These are phyloP conservation scores for Allophyes oxyacanthae DNA, from an alignment of 2,888 invertebrate genomes.

Conservation along the genomic window DNA sequence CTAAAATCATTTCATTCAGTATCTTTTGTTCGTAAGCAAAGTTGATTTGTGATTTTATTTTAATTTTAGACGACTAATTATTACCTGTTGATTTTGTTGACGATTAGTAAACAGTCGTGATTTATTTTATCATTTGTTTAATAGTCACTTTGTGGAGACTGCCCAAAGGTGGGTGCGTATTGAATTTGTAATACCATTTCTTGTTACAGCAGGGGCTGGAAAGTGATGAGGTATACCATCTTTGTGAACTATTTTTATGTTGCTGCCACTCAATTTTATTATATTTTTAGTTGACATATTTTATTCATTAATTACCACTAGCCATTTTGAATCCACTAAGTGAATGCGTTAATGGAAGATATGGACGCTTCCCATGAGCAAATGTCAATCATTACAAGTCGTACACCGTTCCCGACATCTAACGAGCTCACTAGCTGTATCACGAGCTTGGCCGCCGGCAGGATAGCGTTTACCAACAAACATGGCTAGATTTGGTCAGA, in stretches of 20 bases:
- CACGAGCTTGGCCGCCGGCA: conserved; percentile 74
- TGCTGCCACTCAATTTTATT: conserved; percentile 88
- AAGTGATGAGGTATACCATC: conserved; percentile 95
- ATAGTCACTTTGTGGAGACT: conserved; percentile 76
- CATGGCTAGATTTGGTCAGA: conserved; percentile 40
- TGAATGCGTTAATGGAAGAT: conserved; percentile 87
- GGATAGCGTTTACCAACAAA: conserved; percentile 22
- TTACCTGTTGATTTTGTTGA: conserved; percentile 58
- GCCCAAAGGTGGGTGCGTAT: conserved; percentile 89
- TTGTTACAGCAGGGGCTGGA: conserved; percentile 97
- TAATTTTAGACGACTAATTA: conserved; percentile 56
- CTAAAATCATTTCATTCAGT: conserved; percentile 65
- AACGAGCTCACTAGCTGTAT: conserved; percentile 77
- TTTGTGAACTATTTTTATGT: conserved; percentile 89
- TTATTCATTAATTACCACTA: conserved; percentile 86
- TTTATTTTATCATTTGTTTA: conserved; percentile 69
- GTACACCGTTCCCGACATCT: conserved; percentile 75
- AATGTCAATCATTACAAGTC: conserved; percentile 76
- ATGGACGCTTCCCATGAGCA: conserved; percentile 87
- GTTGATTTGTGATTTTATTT: conserved; percentile 66
- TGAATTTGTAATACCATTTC: conserved; percentile 89
- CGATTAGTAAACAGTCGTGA: conserved; percentile 57
- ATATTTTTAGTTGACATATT: conserved; percentile 85
- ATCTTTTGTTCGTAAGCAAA: conserved; percentile 67
- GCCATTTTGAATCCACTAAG: conserved; percentile 84